Evolutionary conservation across 2,113 vertebrate species (phyloP), one percentile per base, ranked within the genome.

Genomic region (Platichthys flesus): DNA sequence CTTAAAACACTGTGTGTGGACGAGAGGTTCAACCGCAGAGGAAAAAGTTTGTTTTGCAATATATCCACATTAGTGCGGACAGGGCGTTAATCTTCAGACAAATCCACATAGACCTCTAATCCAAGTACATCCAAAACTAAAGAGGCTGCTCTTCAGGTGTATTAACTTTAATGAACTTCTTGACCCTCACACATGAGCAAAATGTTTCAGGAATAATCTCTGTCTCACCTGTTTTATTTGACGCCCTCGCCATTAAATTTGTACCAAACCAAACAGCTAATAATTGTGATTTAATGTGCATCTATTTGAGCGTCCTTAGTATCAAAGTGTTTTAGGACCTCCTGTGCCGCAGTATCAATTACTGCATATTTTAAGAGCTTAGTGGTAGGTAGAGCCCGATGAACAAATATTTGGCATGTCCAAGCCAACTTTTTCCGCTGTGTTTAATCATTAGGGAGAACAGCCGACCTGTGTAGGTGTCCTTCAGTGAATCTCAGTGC

Each of bases 391-490:
- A 82, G 91, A 90, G 87, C 89, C 91, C 83, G 58, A 69, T 52
- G 76, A 78, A 71, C 89, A 92, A 94, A 92, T 92, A 94, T 94
- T 92, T 92, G 82, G 37, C 40, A 55, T 85, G 87, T 93, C 85
- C 78, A 21, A 70, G 88, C 84, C 82, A 91, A 92, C 88, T 87
- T 91, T 88, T 89, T 65, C 72, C 69, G 76, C 67, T 79, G 87
- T 88, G 83, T 85, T 89, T 85, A 88, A 88, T 86, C 67, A 71
- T 85, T 72, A 31, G 51, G 16, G 67, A 71, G 89, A 78, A 92
- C 88, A 90, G 87, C 76, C 16, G 71, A 66, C 86, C 81, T 87
- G 90, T 92, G 89, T 92, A 79, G 84, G 85, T 85, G 87, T 87
- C 81, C 86, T 83, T 86, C 85, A 90, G 68, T 76, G 78, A 75